Evolutionary conservation across 2,888 invertebrate genomes (phyloP).

Genomic region (Euphydryas editha): DNA sequence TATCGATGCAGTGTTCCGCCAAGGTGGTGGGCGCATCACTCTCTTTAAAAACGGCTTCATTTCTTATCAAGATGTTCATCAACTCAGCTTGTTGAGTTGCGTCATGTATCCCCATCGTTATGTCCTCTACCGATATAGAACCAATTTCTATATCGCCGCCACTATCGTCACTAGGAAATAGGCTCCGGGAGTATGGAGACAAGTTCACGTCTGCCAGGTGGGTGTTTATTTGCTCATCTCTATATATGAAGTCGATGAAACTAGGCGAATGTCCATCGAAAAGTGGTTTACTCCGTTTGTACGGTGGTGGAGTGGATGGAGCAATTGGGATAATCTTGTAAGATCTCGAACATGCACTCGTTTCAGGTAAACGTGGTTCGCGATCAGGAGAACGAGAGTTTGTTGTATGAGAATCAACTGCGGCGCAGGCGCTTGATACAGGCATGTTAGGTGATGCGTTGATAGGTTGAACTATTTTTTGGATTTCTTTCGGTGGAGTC

Average conservation of each 20-base stretch:
- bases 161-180: too few relatives aligned
- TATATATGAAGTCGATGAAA: neutral
- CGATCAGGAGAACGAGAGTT: too few relatives aligned
- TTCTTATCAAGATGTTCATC: neutral
- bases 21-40: slow-evolving; percentile 20
- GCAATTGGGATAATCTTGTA: too few relatives aligned
- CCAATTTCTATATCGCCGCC: neutral
- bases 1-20: slow-evolving; percentile 26
- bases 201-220: too few relatives aligned
- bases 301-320: neutral
- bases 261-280: slow-evolving; percentile 23
- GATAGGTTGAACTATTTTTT: too few relatives aligned
- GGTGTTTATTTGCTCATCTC: neutral
- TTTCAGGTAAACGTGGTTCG: too few relatives aligned
- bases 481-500: too few relatives aligned
- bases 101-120: neutral
- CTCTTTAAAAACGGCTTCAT: slow-evolving; percentile 21
- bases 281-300: neutral
- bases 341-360: too few relatives aligned
- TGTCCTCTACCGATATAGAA: neutral
- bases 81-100: neutral
- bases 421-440: neutral
- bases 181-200: too few relatives aligned
- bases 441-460: too few relatives aligned
- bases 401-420: neutral